A percentile compares a stretch with the other conserved stretches of the same genome.
Evolutionary conservation across 2,888 invertebrate genomes (phyloP).

Genomic region (Pasiphila rectangulata): DNA sequence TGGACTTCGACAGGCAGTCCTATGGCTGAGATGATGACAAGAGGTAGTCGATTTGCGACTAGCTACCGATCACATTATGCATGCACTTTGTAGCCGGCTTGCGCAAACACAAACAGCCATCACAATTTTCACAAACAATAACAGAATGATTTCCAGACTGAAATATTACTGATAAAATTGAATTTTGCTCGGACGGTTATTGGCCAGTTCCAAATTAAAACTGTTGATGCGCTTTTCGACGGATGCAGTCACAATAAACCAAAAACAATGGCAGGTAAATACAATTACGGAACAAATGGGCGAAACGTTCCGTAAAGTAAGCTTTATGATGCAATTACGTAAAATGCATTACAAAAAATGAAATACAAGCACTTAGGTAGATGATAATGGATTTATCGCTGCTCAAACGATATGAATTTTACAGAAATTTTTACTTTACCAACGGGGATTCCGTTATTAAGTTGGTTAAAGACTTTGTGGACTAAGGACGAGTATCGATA

Average conservation of each 20-base stretch:
- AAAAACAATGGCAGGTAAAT: not conserved
- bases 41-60: too few species aligned
- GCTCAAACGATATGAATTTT: too few species aligned
- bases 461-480: too few species aligned
- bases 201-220: constrained; percentile 19
- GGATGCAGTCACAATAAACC: constrained; percentile 6
- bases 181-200: constrained; percentile 14
- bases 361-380: too few species aligned
- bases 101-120: not conserved
- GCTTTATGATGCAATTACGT: not conserved
- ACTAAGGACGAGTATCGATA: too few species aligned
- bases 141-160: constrained; percentile 15
- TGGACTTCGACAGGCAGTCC: too few species aligned
- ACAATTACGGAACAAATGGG: not conserved
- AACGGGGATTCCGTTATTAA: too few species aligned
- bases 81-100: too few species aligned
- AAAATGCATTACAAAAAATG: not conserved
- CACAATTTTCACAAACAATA: constrained; percentile 10
- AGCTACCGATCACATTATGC: too few species aligned
- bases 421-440: too few species aligned
- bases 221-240: constrained; percentile 18
- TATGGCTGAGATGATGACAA: too few species aligned
- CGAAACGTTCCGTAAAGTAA: not conserved
- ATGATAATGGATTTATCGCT: too few species aligned
- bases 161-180: constrained; percentile 22